These are phyloP conservation scores for Apteryx owenii DNA, from an alignment of 2,113 vertebrate genomes.

Conservation along the genomic window DNA sequence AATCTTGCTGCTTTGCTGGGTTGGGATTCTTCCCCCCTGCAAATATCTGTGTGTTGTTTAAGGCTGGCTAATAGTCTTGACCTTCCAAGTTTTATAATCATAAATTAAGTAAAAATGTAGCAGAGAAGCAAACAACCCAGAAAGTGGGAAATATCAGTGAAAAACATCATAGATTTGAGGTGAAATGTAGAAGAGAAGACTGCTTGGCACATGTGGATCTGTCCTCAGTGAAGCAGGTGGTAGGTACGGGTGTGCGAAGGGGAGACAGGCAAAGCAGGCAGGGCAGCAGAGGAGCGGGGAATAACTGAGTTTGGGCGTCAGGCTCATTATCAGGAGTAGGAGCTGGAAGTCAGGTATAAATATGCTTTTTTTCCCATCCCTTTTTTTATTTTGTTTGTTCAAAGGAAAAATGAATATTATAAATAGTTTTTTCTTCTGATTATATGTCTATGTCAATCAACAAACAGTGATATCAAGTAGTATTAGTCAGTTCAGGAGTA, in stretches of 20 bases:
- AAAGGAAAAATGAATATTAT: background rate
- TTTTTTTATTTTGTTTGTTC: background rate
- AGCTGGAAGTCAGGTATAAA: background rate
- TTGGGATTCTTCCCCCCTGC: background rate
- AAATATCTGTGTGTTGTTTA: background rate
- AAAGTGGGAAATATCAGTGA: background rate
- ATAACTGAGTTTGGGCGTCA: background rate
- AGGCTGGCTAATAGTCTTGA: background rate
- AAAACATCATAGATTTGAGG: fast-evolving
- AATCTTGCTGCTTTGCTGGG: too few species aligned
- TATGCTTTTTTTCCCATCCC: background rate
- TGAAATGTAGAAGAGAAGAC: background rate
- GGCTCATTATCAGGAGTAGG: fast-evolving
- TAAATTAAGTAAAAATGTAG: fast-evolving
- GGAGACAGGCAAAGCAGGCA: background rate
- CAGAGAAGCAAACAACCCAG: background rate
- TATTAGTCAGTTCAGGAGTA: background rate
- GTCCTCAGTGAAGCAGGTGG: fast-evolving
- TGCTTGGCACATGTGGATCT: fast-evolving
- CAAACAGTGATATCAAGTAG: background rate
- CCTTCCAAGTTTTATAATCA: background rate
- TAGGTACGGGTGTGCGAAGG: too few species aligned
- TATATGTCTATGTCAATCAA: background rate
- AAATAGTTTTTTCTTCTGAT: background rate
- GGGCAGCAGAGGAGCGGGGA: background rate